These are phyloP conservation scores for Cyclura pinguis DNA, from an alignment of 2,797 vertebrate genomes.

Conservation along the genomic window DNA sequence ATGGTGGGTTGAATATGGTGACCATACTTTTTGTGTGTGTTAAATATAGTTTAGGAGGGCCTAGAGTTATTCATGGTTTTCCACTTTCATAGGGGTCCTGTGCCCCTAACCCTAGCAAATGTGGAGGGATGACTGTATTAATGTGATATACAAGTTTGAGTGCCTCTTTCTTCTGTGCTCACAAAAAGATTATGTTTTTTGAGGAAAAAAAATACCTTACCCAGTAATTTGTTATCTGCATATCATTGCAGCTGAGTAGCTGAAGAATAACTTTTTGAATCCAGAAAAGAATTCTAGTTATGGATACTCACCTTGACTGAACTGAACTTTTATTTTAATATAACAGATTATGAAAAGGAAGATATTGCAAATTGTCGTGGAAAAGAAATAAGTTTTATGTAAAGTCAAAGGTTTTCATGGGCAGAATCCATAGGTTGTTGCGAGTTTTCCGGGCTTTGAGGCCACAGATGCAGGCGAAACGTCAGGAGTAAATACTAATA, in stretches of 20 bases:
- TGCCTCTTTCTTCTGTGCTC: not conserved
- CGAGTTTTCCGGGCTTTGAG: no score
- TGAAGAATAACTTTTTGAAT: rapidly evolving
- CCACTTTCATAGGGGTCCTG: no score
- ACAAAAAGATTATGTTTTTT: not conserved
- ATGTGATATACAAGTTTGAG: not conserved
- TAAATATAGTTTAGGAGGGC: no score
- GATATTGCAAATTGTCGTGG: slow-evolving; percentile 10
- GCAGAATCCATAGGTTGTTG: no score
- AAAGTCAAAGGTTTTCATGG: no score
- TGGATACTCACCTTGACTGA: rapidly evolving
- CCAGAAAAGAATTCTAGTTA: not conserved
- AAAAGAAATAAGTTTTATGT: not conserved
- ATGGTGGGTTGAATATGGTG: no score
- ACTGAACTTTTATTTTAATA: not conserved
- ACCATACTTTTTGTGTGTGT: no score
- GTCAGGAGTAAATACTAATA: no score
- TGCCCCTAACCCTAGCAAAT: no score
- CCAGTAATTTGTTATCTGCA: not conserved
- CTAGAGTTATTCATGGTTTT: no score
- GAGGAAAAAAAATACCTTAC: not conserved
- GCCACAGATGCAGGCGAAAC: no score
- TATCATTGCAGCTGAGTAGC: not conserved
- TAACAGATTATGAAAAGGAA: not conserved
- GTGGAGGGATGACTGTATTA: not conserved